phyloP scores from a whole-genome alignment of 2,113 vertebrate genomes.

The Labeo rohita region DNA sequence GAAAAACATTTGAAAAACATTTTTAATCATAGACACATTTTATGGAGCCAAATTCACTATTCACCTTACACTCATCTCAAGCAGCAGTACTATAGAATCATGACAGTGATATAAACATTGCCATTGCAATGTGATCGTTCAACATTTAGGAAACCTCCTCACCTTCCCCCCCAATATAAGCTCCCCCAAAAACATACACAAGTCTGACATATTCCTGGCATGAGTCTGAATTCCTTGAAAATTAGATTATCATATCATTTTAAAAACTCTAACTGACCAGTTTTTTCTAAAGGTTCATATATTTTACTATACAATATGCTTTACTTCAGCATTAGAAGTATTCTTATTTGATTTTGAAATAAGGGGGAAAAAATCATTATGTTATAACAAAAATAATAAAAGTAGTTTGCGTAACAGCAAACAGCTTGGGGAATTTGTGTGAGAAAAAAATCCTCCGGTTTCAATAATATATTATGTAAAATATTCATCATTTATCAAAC shows the following conservation, averaged over 20 bases:
- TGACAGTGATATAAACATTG: not conserved
- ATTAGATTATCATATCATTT: conserved; percentile 64
- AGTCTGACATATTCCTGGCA: conserved; percentile 71
- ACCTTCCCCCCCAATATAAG: too few species aligned
- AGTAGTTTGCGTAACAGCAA: not conserved
- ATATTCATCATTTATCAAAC: not conserved
- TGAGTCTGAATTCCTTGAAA: conserved; percentile 66
- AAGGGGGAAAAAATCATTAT: not conserved
- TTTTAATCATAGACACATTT: not conserved
- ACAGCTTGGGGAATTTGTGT: not conserved
- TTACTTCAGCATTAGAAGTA: not conserved
- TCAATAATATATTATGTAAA: too few species aligned
- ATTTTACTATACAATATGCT: not conserved
- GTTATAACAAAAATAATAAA: not conserved
- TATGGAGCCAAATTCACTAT: not conserved
- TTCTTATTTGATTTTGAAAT: not conserved
- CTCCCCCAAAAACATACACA: not conserved
- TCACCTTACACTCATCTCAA: not conserved
- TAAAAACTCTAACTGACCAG: conserved; percentile 50
- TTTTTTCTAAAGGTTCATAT: conserved; percentile 2
- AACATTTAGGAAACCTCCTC: not conserved
- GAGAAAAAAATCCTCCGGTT: too few species aligned
- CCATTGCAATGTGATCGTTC: not conserved
- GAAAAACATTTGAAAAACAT: not conserved
- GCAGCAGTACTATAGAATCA: not conserved